A percentile compares a stretch with the other conserved stretches of the same genome.
phyloP scores from a whole-genome alignment of 2,888 invertebrate species.

The Chymomyza caudatula region DNA sequence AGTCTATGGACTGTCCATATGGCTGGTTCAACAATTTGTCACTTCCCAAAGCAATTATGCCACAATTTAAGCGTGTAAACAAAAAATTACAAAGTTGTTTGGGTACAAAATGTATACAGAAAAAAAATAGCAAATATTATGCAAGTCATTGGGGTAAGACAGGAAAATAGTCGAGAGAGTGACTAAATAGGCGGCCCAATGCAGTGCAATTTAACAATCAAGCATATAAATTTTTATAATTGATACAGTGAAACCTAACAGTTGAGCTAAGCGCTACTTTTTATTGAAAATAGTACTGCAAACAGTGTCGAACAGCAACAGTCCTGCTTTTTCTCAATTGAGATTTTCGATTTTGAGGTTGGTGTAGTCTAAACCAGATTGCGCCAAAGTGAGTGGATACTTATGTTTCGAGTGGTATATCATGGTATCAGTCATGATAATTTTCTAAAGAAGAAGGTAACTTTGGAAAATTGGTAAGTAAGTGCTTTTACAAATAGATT shows the following conservation, averaged over 20 bases:
- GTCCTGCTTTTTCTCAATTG: no score
- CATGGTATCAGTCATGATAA: no score
- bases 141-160: constrained; percentile 49
- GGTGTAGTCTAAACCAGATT: no score
- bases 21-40: constrained; percentile 52
- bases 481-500: no score
- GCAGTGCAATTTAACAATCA: constrained; percentile 39
- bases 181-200: constrained; percentile 1
- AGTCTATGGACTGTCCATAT: not conserved
- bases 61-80: constrained; percentile 72
- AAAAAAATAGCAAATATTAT: constrained; percentile 57
- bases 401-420: no score
- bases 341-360: no score
- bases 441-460: no score
- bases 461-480: no score
- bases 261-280: constrained; percentile 9
- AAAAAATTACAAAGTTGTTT: constrained; percentile 73
- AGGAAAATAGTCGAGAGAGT: constrained; percentile 2
- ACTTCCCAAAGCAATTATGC: constrained; percentile 71
- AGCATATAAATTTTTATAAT: constrained; percentile 29
- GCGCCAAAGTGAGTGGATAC: no score
- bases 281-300: no score
- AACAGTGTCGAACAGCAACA: no score
- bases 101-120: constrained; percentile 2
- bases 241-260: constrained; percentile 34